Base-by-base conservation (phyloP, 1,140 invertebrate genomes). In the Papilio polyxenes region DNA sequence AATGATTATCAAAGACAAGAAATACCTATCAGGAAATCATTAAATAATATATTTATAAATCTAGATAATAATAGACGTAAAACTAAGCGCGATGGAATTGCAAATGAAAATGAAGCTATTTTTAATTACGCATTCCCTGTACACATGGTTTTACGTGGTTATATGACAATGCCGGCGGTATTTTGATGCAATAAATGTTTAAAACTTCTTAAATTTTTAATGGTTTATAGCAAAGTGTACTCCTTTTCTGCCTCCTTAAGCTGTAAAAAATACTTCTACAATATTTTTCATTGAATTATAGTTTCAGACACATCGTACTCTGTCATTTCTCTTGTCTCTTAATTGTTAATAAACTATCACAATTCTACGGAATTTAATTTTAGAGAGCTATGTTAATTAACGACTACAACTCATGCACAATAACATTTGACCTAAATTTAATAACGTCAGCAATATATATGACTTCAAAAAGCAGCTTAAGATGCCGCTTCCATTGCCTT, bases 111-210 rank as follows among this genome's bases (percentile, higher is more conserved):
- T 44, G 76, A 79, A 15, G 53, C 76, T 2, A 20, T 65, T 44
- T 80, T 80, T 37, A 65, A 80, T 31, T 80, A 80, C 59, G 78
- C 78, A 1, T 44, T 80, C n/a, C 78, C 78, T 48, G 49, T 80
- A 1, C 56, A 80, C 10, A 69, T 80, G 56, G 44, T 37, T 37
- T 15, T 72, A 37, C 65, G 65, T 37, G 65, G 65, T 3, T 72
- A 72, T 17, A 72, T 72, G 31, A 72, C 65, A 72, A 48, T 48
- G 17, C 62, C 31, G 8, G 20, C 13, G n/a, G 40, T 48, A 69
- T 20, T 69, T 65, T 80, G 5, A 37, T 69, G 9, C 1, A 72
- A 72, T 72, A 72, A 72, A 72, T 40, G 4, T 6, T 65, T 65
- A 13, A 23, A 23, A 11, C 3, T 23, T 9, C 11, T 65, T 31